phyloP scores from a whole-genome alignment of 2,113 vertebrate species.

The Pongo pygmaeus region DNA sequence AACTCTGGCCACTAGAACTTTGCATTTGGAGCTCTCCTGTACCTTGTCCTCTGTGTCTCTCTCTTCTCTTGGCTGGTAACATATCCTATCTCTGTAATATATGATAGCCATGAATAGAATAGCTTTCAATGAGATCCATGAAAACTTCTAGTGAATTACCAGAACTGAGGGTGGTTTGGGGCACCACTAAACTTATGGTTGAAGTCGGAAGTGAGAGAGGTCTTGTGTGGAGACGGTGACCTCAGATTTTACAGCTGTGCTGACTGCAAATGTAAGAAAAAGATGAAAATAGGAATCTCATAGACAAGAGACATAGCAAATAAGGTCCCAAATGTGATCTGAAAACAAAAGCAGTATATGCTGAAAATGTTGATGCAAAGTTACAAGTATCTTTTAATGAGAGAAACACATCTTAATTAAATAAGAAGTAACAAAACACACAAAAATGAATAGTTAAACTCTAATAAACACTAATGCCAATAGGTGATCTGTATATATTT shows the following conservation, averaged over 20 bases:
- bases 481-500: not conserved
- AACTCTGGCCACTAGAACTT: not conserved
- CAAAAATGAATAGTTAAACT: not conserved
- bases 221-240: not conserved
- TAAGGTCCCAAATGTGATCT: not conserved
- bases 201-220: not conserved
- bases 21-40: not conserved
- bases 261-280: not conserved
- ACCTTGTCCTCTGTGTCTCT: too few species aligned
- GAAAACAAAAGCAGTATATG: not conserved
- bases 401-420: not conserved
- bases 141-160: not conserved
- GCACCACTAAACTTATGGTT: rapidly evolving
- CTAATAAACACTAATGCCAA: not conserved
- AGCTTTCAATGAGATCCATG: not conserved
- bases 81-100: not conserved
- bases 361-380: not conserved
- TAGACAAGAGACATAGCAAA: not conserved
- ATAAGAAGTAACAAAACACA: not conserved
- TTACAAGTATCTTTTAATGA: not conserved
- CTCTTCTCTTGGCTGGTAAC: not conserved
- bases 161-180: not conserved
- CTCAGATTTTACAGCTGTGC: not conserved
- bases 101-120: not conserved
- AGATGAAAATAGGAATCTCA: not conserved